phyloP scores from a whole-genome alignment of 2,888 invertebrate species.

The Athalia circularis region DNA sequence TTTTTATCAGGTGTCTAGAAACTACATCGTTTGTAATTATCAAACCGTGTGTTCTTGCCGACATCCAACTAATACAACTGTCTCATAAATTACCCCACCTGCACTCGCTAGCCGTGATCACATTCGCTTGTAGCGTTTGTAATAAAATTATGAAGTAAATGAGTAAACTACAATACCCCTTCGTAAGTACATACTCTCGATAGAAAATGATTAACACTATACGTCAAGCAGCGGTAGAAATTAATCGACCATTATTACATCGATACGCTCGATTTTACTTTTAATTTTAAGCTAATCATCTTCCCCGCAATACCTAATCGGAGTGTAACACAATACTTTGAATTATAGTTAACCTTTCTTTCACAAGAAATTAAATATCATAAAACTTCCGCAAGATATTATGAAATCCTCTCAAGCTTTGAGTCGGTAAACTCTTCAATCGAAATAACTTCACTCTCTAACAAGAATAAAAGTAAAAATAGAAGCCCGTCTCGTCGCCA shows the following conservation, averaged over 20 bases:
- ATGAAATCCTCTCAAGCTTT: too few relatives aligned
- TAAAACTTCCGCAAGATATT: too few relatives aligned
- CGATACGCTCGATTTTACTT: not conserved
- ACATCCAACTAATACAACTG: slow-evolving; percentile 7
- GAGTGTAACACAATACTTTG: not conserved
- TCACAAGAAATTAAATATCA: too few relatives aligned
- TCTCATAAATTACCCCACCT: slow-evolving; percentile 22
- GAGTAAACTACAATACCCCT: too few relatives aligned
- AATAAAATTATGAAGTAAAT: too few relatives aligned
- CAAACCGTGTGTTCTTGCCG: slow-evolving; percentile 11
- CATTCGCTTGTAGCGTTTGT: not conserved
- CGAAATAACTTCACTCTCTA: not conserved
- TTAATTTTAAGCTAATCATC: not conserved
- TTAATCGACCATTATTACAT: slow-evolving; percentile 4
- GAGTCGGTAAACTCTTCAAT: not conserved
- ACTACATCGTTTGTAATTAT: slow-evolving; percentile 3
- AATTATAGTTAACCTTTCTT: not conserved
- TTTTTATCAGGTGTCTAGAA: not conserved
- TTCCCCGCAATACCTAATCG: not conserved
- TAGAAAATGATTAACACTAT: slow-evolving; percentile 8
- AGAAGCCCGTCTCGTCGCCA: not conserved
- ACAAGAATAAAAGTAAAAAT: not conserved
- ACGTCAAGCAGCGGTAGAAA: not conserved
- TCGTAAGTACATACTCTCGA: not conserved
- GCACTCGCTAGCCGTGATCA: not conserved